A percentile compares a stretch with the other conserved stretches of the same genome.
Conservation (phyloP, 1,140 invertebrate genomes). For the Drosophila equinoxialis region DNA sequence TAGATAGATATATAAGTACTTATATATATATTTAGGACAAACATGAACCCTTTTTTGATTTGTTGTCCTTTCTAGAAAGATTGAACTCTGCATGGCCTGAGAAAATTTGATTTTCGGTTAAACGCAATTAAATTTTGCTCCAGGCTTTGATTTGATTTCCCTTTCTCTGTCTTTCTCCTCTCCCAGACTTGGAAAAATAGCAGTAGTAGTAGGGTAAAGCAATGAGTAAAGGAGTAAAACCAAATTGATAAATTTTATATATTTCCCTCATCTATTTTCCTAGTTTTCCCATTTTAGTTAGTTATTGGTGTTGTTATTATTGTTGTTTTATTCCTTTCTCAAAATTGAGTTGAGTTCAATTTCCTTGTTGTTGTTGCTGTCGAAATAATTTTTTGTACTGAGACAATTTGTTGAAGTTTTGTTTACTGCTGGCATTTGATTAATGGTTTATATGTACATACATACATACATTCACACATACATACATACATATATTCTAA, state of each 20-base stretch:
- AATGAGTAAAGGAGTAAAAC: conserved; percentile 37
- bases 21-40: conserved; percentile 63
- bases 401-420: conserved; percentile 43
- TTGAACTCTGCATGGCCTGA: conserved; percentile 61
- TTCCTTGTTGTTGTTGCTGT: conserved; percentile 45
- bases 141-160: conserved; percentile 67
- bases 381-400: conserved; percentile 61
- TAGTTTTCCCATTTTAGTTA: conserved; percentile 1
- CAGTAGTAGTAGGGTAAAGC: too few species aligned
- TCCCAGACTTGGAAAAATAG: not conserved
- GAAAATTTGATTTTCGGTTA: conserved; percentile 77
- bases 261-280: conserved; percentile 32
- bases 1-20: not conserved
- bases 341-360: not conserved
- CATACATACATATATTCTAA: not conserved
- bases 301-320: conserved; percentile 21
- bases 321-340: conserved; percentile 37
- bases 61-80: conserved; percentile 69
- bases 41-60: conserved; percentile 67
- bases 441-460: conserved; percentile 48
- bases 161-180: conserved; percentile 16
- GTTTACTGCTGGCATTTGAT: conserved; percentile 59
- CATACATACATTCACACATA: too few species aligned
- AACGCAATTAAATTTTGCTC: conserved; percentile 79
- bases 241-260: conserved; percentile 73